Evolutionary conservation across 2,797 vertebrate species (phyloP).

Genomic region (Okamejei kenojei): DNA sequence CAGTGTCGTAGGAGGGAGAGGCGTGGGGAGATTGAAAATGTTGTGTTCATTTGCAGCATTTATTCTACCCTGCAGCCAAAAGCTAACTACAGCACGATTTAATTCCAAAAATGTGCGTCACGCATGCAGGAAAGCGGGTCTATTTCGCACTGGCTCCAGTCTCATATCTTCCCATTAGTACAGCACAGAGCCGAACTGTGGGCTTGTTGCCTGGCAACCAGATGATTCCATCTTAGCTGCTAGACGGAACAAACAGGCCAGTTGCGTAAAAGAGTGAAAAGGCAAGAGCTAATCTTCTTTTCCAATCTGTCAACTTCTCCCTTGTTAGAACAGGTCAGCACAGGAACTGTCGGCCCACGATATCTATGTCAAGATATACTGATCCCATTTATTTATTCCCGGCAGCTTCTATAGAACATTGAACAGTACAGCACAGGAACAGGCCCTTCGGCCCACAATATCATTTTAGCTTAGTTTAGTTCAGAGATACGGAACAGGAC

Average conservation of each 20-base stretch:
- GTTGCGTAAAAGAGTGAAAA: background rate
- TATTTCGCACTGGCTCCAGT: background rate
- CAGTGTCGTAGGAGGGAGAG: background rate
- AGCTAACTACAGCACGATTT: background rate
- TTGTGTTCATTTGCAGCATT: background rate
- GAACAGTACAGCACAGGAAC: too few species aligned
- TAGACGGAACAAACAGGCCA: background rate
- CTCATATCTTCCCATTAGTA: background rate
- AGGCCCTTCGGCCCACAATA: too few species aligned
- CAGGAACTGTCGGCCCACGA: background rate
- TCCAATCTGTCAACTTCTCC: background rate
- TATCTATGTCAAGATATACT: background rate
- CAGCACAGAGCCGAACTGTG: background rate
- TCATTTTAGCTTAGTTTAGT: too few species aligned
- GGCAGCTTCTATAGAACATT: too few species aligned
- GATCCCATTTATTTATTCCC: too few species aligned
- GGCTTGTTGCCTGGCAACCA: conserved; percentile 14
- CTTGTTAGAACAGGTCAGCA: too few species aligned
- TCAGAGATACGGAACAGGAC: too few species aligned
- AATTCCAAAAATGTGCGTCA: background rate
- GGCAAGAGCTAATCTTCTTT: background rate
- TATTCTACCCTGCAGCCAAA: background rate
- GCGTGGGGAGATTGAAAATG: background rate
- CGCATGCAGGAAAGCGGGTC: background rate
- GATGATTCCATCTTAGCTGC: background rate